Evolutionary conservation across 2,797 vertebrate species (phyloP).

Genomic region (Chelon auratus): DNA sequence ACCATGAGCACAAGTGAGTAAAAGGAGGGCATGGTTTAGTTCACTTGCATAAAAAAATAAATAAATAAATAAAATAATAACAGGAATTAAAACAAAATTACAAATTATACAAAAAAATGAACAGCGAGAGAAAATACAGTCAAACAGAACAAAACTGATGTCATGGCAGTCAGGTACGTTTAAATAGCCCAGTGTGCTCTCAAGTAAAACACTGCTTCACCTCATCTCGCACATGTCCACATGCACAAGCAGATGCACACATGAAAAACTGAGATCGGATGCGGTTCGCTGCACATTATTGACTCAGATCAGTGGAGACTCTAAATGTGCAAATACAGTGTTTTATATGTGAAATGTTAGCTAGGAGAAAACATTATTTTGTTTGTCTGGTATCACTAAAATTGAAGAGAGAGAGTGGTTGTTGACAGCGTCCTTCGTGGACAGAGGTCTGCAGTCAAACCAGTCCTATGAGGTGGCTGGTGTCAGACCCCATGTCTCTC

Average conservation of each 20-base stretch:
- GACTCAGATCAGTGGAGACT: background rate
- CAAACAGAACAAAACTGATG: background rate
- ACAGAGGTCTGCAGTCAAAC: slow-evolving; percentile 6
- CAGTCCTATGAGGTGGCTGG: background rate
- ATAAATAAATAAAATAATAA: background rate
- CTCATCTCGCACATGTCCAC: background rate
- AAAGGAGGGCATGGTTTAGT: background rate
- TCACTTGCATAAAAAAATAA: background rate
- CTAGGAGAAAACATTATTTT: slow-evolving; percentile 4
- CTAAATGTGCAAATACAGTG: background rate
- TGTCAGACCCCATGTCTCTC: slow-evolving; percentile 3
- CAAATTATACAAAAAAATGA: background rate
- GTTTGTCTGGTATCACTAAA: background rate
- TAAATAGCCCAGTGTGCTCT: background rate
- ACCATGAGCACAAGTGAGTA: background rate
- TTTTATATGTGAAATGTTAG: background rate
- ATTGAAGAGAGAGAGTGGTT: background rate
- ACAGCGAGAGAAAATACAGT: too few relatives aligned
- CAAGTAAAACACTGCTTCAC: background rate
- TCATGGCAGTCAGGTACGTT: background rate
- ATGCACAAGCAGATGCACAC: background rate
- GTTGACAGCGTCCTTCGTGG: background rate
- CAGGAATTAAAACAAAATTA: background rate
- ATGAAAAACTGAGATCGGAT: background rate
- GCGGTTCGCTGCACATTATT: background rate